phyloP scores from a whole-genome alignment of 2,797 vertebrate genomes.

The Neomorphus geoffroyi region DNA sequence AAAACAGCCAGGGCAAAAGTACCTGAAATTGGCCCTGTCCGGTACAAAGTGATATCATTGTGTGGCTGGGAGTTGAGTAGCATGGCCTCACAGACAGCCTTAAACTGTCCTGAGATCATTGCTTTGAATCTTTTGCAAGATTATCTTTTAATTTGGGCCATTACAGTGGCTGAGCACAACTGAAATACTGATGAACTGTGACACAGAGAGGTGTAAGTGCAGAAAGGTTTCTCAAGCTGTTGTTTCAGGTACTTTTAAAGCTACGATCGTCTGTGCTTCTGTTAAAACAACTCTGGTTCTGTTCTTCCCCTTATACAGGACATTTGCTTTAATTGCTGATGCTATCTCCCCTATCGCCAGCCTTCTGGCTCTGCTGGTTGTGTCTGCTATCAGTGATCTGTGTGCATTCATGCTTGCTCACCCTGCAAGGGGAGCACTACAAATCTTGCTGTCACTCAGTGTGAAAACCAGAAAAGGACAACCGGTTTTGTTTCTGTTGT shows the following conservation, averaged over 20 bases:
- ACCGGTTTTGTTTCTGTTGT: not conserved
- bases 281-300: not conserved
- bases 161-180: not conserved
- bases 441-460: not conserved
- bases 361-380: not conserved
- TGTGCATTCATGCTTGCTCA: not conserved
- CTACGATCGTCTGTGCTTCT: not conserved
- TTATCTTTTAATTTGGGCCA: not conserved
- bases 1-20: not conserved
- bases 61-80: not conserved
- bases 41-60: fast-evolving
- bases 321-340: not conserved
- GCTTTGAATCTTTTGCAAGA: not conserved
- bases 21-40: not conserved
- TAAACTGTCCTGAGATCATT: not conserved
- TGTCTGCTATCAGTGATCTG: not conserved
- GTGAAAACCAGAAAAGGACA: not conserved
- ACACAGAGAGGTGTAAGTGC: fast-evolving
- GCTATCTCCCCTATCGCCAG: fast-evolving
- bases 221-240: not conserved
- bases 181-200: not conserved
- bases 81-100: not conserved
- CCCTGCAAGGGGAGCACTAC: not conserved
- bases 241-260: not conserved
- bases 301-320: not conserved